phyloP scores from a whole-genome alignment of 2,113 vertebrate species.

The Saccopteryx bilineata region DNA sequence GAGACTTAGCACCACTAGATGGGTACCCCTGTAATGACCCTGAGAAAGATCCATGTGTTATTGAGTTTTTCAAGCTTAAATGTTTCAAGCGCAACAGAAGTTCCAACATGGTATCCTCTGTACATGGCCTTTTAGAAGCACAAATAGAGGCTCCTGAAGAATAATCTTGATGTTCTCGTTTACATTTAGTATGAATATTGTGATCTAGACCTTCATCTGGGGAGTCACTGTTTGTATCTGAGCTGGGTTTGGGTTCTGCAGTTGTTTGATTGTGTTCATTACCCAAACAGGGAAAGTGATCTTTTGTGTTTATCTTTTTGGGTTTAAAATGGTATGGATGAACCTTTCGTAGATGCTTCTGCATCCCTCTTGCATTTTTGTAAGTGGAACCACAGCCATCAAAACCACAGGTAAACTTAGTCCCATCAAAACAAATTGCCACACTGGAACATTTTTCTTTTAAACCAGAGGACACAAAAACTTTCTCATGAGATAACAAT shows the following conservation, averaged over 20 bases:
- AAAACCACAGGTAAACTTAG: constrained; percentile 94
- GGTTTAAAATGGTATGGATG: constrained; percentile 93
- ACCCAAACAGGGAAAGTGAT: constrained; percentile 72
- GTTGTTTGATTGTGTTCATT: constrained; percentile 80
- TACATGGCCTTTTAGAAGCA: constrained; percentile 83
- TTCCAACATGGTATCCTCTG: constrained; percentile 92
- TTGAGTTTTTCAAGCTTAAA: constrained; percentile 92
- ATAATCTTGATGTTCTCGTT: constrained; percentile 82
- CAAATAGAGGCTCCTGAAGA: constrained; percentile 87
- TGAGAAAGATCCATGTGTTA: constrained; percentile 84
- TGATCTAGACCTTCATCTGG: constrained; percentile 82
- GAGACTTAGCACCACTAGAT: constrained; percentile 87
- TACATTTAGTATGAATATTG: constrained; percentile 81
- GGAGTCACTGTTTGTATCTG: constrained; percentile 86
- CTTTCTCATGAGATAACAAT: constrained; percentile 86
- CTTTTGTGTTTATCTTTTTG: constrained; percentile 89
- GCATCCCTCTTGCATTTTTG: constrained; percentile 92
- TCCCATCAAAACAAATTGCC: constrained; percentile 94
- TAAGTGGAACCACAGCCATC: constrained; percentile 94
- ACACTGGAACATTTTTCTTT: constrained; percentile 87
- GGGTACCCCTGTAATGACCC: constrained; percentile 87
- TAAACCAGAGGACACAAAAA: constrained; percentile 83
- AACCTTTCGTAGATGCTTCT: constrained; percentile 93
- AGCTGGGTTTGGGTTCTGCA: constrained; percentile 84
- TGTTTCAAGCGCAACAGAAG: constrained; percentile 94